Conservation (phyloP, 2,888 invertebrate genomes). For the Sesia bembeciformis region DNA sequence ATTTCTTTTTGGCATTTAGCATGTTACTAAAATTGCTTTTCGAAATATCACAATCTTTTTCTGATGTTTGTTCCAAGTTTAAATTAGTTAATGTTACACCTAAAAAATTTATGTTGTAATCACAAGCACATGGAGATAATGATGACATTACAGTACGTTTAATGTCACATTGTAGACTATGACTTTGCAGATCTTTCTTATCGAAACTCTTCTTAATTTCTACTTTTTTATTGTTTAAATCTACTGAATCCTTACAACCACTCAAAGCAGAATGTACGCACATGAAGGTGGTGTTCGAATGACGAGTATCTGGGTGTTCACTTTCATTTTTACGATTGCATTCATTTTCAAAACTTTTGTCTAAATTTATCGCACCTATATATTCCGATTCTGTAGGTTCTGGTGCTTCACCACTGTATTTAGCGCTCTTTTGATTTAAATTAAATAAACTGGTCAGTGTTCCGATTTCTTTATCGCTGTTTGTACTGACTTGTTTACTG, state of each 20-base stretch:
- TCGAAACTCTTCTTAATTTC: slow-evolving; percentile 5
- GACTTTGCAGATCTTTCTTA: slow-evolving; percentile 1
- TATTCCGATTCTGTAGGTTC: slow-evolving; percentile 37
- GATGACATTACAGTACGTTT: slow-evolving; percentile 13
- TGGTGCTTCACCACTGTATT: neutral
- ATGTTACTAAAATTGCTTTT: too few relatives aligned
- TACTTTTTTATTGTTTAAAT: slow-evolving; percentile 4
- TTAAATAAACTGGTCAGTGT: neutral
- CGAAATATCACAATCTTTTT: neutral
- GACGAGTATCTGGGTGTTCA: neutral
- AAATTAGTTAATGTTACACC: slow-evolving; percentile 48
- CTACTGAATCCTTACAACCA: slow-evolving; percentile 1
- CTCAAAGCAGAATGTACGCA: neutral
- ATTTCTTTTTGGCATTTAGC: too few relatives aligned
- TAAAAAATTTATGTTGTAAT: slow-evolving; percentile 46
- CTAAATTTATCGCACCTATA: slow-evolving; percentile 44
- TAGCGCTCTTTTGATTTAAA: neutral
- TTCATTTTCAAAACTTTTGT: slow-evolving; percentile 38
- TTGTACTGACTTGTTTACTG: slow-evolving; percentile 2
- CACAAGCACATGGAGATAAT: slow-evolving; percentile 18
- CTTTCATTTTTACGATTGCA: slow-evolving; percentile 18
- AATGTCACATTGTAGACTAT: neutral
- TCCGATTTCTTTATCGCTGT: neutral
- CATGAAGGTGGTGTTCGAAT: neutral
- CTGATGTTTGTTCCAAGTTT: slow-evolving; percentile 1